Conservation (phyloP, 2,797 vertebrate species). For the Characodon lateralis region DNA sequence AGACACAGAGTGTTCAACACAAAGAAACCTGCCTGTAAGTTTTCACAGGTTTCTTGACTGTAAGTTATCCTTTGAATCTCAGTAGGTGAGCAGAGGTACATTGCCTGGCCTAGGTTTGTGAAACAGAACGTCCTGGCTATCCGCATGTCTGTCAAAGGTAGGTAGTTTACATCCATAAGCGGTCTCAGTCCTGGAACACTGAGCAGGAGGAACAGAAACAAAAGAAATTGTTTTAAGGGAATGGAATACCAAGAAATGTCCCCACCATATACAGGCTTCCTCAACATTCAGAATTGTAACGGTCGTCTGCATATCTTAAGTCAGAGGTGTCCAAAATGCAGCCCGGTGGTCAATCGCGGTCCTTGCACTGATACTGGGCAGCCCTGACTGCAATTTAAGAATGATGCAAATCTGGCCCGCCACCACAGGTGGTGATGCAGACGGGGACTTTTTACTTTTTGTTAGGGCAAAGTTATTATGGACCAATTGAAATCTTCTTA, state of each 20-base stretch:
- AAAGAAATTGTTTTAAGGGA: not conserved
- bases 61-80: constrained; percentile 99
- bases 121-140: constrained; percentile 99
- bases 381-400: no score
- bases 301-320: not conserved
- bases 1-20: not conserved
- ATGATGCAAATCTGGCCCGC: no score
- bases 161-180: constrained; percentile 96
- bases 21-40: constrained; percentile 87
- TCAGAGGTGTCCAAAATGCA: no score
- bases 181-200: constrained; percentile 97
- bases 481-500: no score
- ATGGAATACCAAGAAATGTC: not conserved
- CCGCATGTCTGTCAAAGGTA: constrained; percentile 98
- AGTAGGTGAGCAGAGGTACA: constrained; percentile 96
- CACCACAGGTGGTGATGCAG: no score
- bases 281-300: not conserved
- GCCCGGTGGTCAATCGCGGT: no score
- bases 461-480: no score
- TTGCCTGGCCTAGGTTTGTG: constrained; percentile 95
- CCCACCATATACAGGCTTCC: no score
- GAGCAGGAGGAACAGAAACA: constrained; percentile 48
- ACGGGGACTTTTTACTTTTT: no score
- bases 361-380: no score
- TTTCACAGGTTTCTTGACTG: constrained; percentile 98